Conservation (phyloP, 2,113 vertebrate species). For the Nothobranchius kuhntae region DNA sequence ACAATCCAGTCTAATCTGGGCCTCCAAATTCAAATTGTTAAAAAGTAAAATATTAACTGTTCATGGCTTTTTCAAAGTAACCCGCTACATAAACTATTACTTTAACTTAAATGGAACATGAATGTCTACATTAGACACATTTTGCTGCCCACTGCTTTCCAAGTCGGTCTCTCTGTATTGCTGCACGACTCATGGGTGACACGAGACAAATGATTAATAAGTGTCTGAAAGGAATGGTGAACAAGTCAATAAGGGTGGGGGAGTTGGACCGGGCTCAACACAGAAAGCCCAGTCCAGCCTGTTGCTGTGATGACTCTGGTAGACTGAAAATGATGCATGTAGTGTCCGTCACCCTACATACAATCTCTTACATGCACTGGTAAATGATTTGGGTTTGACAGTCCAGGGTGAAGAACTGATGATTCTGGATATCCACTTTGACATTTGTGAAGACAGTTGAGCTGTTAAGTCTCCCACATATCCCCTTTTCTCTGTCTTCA, state of each 20-base stretch:
- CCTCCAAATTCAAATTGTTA: no score
- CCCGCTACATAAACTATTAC: no score
- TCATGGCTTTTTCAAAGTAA: no score
- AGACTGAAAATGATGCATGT: neutral
- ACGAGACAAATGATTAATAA: neutral
- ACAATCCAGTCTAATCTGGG: no score
- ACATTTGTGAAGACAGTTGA: neutral
- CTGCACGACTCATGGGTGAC: neutral
- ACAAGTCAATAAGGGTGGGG: neutral
- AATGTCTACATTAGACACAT: no score
- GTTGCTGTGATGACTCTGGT: neutral
- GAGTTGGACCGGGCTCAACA: neutral
- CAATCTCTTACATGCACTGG: neutral
- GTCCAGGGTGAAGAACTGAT: neutral
- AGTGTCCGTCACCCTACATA: no score
- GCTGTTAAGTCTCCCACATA: conserved; percentile 4
- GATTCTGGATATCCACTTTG: neutral
- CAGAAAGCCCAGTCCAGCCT: neutral
- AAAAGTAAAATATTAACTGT: no score
- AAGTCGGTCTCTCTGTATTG: neutral
- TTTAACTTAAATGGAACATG: no score
- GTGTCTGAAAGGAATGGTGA: neutral
- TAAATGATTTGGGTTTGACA: neutral
- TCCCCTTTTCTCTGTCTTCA: conserved; percentile 16
- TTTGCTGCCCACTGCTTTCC: neutral